A percentile compares a stretch with the other conserved stretches of the same genome.
phyloP scores from a whole-genome alignment of 2,888 invertebrate species.

The Anoncus sp. region DNA sequence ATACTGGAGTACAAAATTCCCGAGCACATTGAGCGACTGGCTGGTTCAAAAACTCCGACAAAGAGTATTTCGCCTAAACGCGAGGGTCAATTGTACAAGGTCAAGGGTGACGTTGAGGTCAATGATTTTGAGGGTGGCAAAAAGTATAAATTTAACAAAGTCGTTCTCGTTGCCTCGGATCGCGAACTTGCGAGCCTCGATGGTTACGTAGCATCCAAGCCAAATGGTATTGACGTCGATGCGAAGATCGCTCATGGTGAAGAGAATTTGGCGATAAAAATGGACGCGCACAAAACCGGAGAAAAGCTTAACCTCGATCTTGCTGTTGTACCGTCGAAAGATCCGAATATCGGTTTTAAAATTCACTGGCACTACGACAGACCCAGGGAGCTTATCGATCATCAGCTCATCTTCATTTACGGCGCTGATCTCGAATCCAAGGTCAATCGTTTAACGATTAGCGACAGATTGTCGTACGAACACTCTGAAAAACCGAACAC shows the following conservation, averaged over 20 bases:
- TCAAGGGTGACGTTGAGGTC: conserved; percentile 85
- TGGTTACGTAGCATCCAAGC: conserved; percentile 84
- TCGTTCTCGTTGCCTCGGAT: conserved; percentile 83
- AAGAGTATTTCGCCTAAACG: conserved; percentile 68
- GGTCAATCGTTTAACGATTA: conserved; percentile 84
- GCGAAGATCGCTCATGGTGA: conserved; percentile 84
- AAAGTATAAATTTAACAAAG: conserved; percentile 86
- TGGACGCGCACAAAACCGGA: conserved; percentile 83
- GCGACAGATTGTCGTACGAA: conserved; percentile 65
- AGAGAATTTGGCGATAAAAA: conserved; percentile 83
- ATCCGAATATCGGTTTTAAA: conserved; percentile 86
- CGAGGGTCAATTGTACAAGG: conserved; percentile 82
- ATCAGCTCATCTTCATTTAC: conserved; percentile 86
- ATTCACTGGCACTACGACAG: conserved; percentile 85
- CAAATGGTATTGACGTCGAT: conserved; percentile 83
- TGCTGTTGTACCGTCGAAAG: conserved; percentile 85
- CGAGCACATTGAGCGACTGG: conserved; percentile 83
- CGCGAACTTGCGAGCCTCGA: conserved; percentile 83
- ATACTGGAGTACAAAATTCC: conserved; percentile 88
- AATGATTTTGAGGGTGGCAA: conserved; percentile 82
- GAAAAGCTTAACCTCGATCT: conserved; percentile 83
- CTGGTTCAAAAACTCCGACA: conserved; percentile 65
- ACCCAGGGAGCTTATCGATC: conserved; percentile 79
- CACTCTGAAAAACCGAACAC: conserved; percentile 54
- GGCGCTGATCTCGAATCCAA: conserved; percentile 86